Conservation (phyloP, 2,888 invertebrate species). For the Sinohyriopsis cumingii region DNA sequence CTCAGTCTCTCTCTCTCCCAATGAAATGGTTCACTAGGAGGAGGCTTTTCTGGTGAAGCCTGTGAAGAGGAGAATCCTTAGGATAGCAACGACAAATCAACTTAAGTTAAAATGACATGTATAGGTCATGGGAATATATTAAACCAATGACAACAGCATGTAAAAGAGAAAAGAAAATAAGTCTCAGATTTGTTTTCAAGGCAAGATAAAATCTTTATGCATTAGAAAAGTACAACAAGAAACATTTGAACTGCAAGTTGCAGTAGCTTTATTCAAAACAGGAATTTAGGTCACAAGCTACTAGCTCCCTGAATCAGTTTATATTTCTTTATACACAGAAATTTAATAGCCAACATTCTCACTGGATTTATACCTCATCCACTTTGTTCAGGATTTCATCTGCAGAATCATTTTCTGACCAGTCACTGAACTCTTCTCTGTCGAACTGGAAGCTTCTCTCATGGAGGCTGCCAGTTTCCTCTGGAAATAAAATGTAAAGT, state of each 20-base stretch:
- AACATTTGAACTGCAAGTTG: too few relatives aligned
- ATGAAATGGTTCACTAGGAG: slow-evolving; percentile 7
- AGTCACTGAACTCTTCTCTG: slow-evolving; percentile 48
- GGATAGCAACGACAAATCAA: neutral
- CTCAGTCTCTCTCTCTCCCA: slow-evolving; percentile 9
- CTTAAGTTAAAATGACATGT: too few relatives aligned
- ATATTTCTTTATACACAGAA: too few relatives aligned
- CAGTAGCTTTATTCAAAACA: too few relatives aligned
- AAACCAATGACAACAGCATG: neutral
- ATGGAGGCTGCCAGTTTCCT: slow-evolving; percentile 4
- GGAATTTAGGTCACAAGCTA: too few relatives aligned
- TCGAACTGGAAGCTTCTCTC: slow-evolving; percentile 14
- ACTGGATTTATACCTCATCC: slow-evolving; percentile 12
- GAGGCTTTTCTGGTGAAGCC: neutral
- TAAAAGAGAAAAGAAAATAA: neutral
- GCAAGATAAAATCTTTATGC: too few relatives aligned
- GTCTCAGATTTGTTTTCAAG: too few relatives aligned
- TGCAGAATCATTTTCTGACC: slow-evolving; percentile 51
- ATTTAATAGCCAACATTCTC: too few relatives aligned
- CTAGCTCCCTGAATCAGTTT: too few relatives aligned
- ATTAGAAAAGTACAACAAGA: too few relatives aligned
- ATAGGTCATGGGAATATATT: neutral
- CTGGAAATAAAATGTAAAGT: slow-evolving; percentile 1
- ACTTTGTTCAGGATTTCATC: slow-evolving; percentile 51
- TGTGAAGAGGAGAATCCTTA: neutral